phyloP scores from a whole-genome alignment of 2,888 invertebrate species.

The Troglohyphantes excavatus region DNA sequence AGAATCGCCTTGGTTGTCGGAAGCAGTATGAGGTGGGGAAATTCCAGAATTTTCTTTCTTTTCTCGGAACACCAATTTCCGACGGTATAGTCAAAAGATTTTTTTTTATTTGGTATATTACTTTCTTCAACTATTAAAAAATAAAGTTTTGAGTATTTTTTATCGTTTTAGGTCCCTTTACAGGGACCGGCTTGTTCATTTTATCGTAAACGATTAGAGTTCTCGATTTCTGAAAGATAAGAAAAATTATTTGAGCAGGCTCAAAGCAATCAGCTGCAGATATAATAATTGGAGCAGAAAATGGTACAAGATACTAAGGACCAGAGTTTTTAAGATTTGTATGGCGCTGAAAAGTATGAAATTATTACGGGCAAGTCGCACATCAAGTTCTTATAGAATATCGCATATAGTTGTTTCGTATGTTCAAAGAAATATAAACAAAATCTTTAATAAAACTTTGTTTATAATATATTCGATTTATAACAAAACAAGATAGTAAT shows the following conservation, averaged over 20 bases:
- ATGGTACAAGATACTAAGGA: not conserved
- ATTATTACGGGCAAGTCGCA: no score
- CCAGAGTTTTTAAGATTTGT: no score
- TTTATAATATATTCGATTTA: no score
- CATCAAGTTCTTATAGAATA: no score
- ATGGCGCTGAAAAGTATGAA: no score
- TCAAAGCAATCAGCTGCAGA: not conserved
- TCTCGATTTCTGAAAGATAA: conserved; percentile 9
- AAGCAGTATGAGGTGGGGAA: conserved; percentile 20
- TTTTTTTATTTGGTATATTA: conserved; percentile 3
- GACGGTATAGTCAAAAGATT: not conserved
- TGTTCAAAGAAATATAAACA: no score
- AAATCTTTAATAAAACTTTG: no score
- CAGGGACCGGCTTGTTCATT: conserved; percentile 20
- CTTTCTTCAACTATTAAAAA: not conserved
- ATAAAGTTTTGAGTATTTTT: not conserved
- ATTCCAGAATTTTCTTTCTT: conserved; percentile 14
- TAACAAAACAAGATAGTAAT: no score
- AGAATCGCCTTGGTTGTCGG: conserved; percentile 26
- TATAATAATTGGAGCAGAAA: not conserved
- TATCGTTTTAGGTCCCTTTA: not conserved
- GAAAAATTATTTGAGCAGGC: not conserved
- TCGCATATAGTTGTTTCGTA: no score
- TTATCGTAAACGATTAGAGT: not conserved
- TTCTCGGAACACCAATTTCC: conserved; percentile 7